Evolutionary conservation across 2,113 vertebrate genomes (phyloP), one percentile per base, ranked within the genome.

Genomic region (Mustelus asterias): DNA sequence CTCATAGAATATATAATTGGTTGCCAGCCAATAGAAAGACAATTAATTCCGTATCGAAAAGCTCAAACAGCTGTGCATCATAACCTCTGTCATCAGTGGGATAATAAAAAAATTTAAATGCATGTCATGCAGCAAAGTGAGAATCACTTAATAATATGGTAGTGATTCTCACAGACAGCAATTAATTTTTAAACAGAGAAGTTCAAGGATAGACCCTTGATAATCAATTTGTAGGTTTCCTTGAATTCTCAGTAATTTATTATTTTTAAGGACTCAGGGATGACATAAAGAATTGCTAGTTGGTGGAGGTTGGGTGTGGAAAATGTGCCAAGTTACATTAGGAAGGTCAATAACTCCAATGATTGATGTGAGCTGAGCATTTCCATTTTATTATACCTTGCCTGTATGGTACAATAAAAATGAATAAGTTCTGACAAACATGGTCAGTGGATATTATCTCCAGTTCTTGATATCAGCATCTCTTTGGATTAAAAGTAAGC

Each of bases 1-100:
- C 63, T 93, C 90, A 93, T 2, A 41, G 60, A 93, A 93, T 65
- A 93, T 93, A 65, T 65, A 93, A 60, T n/a, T 93, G 60, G 90
- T 65, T 65, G 89, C 54, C 33, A n/a, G 89, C 89, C 58, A 92
- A 33, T 63, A 60, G 58, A 63, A 92, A 58, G 29, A 65, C 29
- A 93, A 93, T 93, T 60, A 65, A 37, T 93, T 93, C 13, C 29
- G 18, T 18, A 18, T n/a, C n/a, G 48, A n/a, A 92, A n/a, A 65
- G 14, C 58, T 54, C 24, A 63, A 93, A 37, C 89, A 63, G 14
- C 58, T 93, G 60, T 65, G n/a, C 3, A 58, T 90, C 16, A 60
- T 90, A 90, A 90, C 26, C 48, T 60, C 24, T 58, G 54, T 92
- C 10, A 33, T 60, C 37, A 63, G 54, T 92, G 63, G 13, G 54